Evolutionary conservation across 1,140 invertebrate species (phyloP).

Genomic region (Nebria ingens): DNA sequence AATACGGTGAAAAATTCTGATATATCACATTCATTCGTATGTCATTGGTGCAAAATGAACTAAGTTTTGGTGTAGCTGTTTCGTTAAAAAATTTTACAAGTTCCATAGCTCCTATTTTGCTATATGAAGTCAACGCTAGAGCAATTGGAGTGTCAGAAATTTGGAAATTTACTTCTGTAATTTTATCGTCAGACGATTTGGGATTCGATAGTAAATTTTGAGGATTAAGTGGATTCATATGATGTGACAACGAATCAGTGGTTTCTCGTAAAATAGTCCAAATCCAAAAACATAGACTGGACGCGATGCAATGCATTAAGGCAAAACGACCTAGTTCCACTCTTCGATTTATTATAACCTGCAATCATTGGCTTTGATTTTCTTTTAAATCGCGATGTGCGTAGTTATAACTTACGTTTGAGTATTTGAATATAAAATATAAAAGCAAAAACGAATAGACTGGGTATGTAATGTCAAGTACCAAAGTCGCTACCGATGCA

Average conservation of each 20-base stretch:
- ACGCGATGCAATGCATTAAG: slow-evolving; percentile 63
- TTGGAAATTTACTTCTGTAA: slow-evolving; percentile 9
- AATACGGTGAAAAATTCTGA: slow-evolving; percentile 51
- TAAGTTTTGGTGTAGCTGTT: slow-evolving; percentile 20
- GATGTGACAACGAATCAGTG: slow-evolving; percentile 38
- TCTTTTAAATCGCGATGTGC: slow-evolving; percentile 5
- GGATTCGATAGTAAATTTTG: too few species aligned
- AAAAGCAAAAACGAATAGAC: slow-evolving; percentile 59
- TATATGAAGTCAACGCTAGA: slow-evolving; percentile 26
- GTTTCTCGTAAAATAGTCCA: slow-evolving; percentile 61
- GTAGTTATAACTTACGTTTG: slow-evolving; percentile 55
- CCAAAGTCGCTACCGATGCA: slow-evolving; percentile 37
- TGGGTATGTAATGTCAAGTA: slow-evolving; percentile 50
- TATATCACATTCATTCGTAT: slow-evolving; percentile 39
- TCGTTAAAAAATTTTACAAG: slow-evolving; percentile 20
- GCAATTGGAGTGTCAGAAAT: slow-evolving; percentile 17
- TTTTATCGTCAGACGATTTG: slow-evolving; percentile 2
- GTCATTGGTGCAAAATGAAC: slow-evolving; percentile 26
- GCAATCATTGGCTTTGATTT: slow-evolving; percentile 17
- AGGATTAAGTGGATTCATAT: too few species aligned
- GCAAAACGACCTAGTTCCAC: slow-evolving; percentile 52
- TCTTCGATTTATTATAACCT: slow-evolving; percentile 51
- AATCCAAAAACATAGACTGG: slow-evolving; percentile 62
- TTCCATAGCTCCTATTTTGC: slow-evolving; percentile 20
- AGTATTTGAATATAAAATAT: slow-evolving; percentile 68